Percentiles rank a stretch among this genome's conserved stretches.
These are phyloP conservation scores for Cydia pomonella DNA, from an alignment of 1,140 invertebrate species.

Conservation along the genomic window DNA sequence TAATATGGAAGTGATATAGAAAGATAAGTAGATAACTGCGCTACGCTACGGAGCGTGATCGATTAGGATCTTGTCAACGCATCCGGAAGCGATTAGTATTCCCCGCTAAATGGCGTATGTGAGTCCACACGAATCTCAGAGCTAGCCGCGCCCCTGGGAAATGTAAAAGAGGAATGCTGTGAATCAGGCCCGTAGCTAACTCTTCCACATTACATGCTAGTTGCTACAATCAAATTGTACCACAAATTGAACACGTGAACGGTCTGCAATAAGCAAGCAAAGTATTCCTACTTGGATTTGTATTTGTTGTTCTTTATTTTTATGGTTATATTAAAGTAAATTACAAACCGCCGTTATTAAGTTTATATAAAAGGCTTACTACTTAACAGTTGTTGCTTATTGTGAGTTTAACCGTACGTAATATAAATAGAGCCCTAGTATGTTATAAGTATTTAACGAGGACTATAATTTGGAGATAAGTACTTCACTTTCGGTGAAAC, in stretches of 20 bases:
- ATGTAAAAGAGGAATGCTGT: conserved; percentile 28
- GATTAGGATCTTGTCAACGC: too few relatives aligned
- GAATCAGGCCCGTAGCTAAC: conserved; percentile 12
- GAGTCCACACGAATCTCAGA: not conserved
- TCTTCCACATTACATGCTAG: conserved; percentile 18
- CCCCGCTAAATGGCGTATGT: not conserved
- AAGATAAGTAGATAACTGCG: too few relatives aligned
- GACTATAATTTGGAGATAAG: too few relatives aligned
- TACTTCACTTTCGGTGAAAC: not conserved
- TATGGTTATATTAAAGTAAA: not conserved
- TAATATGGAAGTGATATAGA: too few relatives aligned
- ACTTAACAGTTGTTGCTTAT: too few relatives aligned
- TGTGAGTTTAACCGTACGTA: too few relatives aligned
- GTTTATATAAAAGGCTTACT: too few relatives aligned
- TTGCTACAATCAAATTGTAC: conserved; percentile 5
- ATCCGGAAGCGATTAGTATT: not conserved
- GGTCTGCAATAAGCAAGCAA: not conserved
- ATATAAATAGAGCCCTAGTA: too few relatives aligned
- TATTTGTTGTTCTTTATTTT: not conserved
- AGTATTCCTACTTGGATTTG: not conserved
- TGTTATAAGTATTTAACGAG: too few relatives aligned
- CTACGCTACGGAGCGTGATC: too few relatives aligned
- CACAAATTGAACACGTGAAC: conserved; percentile 11
- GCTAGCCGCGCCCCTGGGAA: conserved; percentile 22
- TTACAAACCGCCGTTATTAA: not conserved